phyloP scores from a whole-genome alignment of 2,888 invertebrate species.

The Drosophila gaucha region DNA sequence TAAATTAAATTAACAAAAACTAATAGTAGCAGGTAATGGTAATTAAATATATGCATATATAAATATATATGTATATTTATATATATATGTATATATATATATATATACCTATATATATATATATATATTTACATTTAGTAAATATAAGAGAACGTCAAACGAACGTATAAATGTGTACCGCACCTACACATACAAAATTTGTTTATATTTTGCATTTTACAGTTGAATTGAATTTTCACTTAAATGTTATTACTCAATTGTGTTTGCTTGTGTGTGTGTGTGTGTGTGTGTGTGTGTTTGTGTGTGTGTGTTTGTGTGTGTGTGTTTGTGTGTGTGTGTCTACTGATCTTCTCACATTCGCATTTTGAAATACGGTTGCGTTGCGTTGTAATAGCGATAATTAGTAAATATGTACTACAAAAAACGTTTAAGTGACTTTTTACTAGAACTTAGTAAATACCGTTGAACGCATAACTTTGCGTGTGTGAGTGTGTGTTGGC shows the following conservation, averaged over 20 bases:
- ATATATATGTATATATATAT: constrained; percentile 13
- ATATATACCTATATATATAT: background rate
- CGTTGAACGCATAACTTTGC: constrained; percentile 38
- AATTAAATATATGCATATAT: constrained; percentile 36
- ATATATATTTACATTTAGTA: constrained; percentile 25
- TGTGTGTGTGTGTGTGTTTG: constrained; percentile 12
- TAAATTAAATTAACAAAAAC: constrained; percentile 75
- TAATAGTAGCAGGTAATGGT: constrained; percentile 70
- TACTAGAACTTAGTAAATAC: constrained; percentile 59
- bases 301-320: constrained; percentile 15
- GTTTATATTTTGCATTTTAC: constrained; percentile 55
- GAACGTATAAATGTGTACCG: constrained; percentile 55
- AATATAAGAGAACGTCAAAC: constrained; percentile 67
- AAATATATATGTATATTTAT: constrained; percentile 14
- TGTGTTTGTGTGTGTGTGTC: constrained; percentile 10
- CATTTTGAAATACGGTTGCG: constrained; percentile 38
- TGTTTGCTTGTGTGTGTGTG: constrained; percentile 5
- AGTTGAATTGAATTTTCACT: constrained; percentile 42
- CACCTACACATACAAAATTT: constrained; percentile 40
- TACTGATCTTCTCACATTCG: constrained; percentile 18
- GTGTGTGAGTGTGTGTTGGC: constrained; percentile 1
- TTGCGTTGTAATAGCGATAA: constrained; percentile 61
- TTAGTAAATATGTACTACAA: constrained; percentile 72
- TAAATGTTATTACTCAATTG: constrained; percentile 36
- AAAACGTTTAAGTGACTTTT: constrained; percentile 75